phyloP scores from a whole-genome alignment of 2,797 vertebrate genomes.

The Anguilla anguilla region DNA sequence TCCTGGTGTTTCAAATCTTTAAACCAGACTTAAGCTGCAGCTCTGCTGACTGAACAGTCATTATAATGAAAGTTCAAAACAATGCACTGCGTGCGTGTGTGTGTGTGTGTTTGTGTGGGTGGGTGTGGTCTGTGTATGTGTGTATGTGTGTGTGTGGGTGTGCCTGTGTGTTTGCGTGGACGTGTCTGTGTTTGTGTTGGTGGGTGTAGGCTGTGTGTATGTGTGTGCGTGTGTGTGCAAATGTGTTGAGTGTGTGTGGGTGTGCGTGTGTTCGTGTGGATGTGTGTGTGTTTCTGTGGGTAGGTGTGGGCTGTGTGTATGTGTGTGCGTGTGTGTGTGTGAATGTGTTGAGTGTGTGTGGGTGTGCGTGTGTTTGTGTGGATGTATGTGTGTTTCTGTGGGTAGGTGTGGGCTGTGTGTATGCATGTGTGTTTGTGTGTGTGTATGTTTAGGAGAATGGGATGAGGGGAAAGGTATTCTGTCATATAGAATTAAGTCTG shows the following conservation, averaged over 20 bases:
- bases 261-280: too few relatives aligned
- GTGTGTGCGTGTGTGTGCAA: too few relatives aligned
- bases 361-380: too few relatives aligned
- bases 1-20: constrained; percentile 37
- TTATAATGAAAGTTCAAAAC: constrained; percentile 57
- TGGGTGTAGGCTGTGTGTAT: too few relatives aligned
- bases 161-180: background rate
- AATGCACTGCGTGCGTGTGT: constrained; percentile 35
- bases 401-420: background rate
- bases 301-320: too few relatives aligned
- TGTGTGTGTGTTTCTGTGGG: background rate
- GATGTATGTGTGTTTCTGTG: too few relatives aligned
- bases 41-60: constrained; percentile 45
- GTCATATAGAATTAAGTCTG: background rate
- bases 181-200: too few relatives aligned
- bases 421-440: background rate
- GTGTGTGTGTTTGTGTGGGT: background rate
- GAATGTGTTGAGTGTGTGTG: too few relatives aligned
- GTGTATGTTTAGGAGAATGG: background rate
- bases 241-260: too few relatives aligned
- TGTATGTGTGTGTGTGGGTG: background rate
- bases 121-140: too few relatives aligned
- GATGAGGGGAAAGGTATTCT: background rate
- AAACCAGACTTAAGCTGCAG: constrained; percentile 33
- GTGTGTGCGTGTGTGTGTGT: too few relatives aligned